Conservation (phyloP, 2,113 vertebrate species). For the Pluvianellus socialis region DNA sequence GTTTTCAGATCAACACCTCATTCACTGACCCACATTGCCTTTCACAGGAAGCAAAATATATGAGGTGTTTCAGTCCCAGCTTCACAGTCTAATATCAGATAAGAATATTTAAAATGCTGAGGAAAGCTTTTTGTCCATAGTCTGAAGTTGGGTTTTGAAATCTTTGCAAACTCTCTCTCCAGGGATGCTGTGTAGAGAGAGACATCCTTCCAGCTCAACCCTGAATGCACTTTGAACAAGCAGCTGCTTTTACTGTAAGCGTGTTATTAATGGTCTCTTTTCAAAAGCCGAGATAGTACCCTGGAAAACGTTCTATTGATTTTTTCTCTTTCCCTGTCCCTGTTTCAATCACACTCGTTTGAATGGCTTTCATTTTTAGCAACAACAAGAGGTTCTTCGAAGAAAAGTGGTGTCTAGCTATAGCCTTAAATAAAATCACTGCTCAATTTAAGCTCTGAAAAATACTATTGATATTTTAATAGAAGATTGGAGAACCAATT, state of each 20-base stretch:
- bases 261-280: constrained; percentile 79
- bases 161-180: constrained; percentile 66
- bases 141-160: constrained; percentile 55
- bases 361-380: constrained; percentile 81
- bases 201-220: constrained; percentile 71
- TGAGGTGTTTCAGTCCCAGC: not conserved
- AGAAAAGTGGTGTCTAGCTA: constrained; percentile 72
- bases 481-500: constrained; percentile 71
- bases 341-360: constrained; percentile 78
- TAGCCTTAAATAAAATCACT: constrained; percentile 76
- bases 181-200: constrained; percentile 54
- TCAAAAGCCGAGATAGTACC: constrained; percentile 78
- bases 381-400: constrained; percentile 74
- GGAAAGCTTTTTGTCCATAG: constrained; percentile 40
- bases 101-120: constrained; percentile 37
- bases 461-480: constrained; percentile 81
- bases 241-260: constrained; percentile 75
- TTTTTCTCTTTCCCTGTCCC: constrained; percentile 65
- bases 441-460: constrained; percentile 78
- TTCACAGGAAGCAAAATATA: not conserved
- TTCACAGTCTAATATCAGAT: not conserved
- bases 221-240: constrained; percentile 79
- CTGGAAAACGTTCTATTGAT: constrained; percentile 78
- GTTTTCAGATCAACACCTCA: not conserved
- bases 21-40: not conserved